A percentile compares a stretch with the other conserved stretches of the same genome.
phyloP scores from a whole-genome alignment of 1,140 invertebrate species.

The Aphelenchoides avenae region DNA sequence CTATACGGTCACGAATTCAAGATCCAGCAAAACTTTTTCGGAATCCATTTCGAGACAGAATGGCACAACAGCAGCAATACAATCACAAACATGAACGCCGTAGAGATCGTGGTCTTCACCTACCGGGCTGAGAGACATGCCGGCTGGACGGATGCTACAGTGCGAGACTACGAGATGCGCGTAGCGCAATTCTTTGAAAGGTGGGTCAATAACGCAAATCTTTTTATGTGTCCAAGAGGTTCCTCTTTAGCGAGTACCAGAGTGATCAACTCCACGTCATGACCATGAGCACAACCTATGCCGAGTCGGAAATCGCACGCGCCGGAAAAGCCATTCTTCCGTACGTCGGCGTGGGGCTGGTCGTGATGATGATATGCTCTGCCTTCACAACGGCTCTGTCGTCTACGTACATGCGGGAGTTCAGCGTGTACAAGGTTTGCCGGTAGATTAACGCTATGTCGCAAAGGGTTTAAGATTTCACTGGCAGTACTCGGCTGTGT shows the following conservation, averaged over 20 bases:
- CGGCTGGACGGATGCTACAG: slow-evolving; percentile 3
- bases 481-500: slow-evolving; percentile 30
- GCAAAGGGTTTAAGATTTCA: slow-evolving; percentile 5
- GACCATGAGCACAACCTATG: slow-evolving; percentile 15
- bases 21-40: slow-evolving; percentile 45
- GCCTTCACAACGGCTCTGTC: slow-evolving; percentile 21
- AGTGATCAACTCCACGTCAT: slow-evolving; percentile 15
- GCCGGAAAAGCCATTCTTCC: slow-evolving; percentile 28
- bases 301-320: slow-evolving; percentile 15
- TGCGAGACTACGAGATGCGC: slow-evolving; percentile 21
- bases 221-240: too few species aligned
- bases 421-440: slow-evolving; percentile 28
- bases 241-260: slow-evolving; percentile 16
- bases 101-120: slow-evolving; percentile 11
- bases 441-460: too few species aligned
- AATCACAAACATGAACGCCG: slow-evolving; percentile 8
- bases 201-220: too few species aligned
- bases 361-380: slow-evolving; percentile 31
- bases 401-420: slow-evolving; percentile 28
- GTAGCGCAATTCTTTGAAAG: slow-evolving; percentile 11
- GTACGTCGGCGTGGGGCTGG: slow-evolving; percentile 31
- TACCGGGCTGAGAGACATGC: slow-evolving; percentile 10
- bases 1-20: slow-evolving; percentile 36
- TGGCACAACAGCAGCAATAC: too few species aligned
- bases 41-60: slow-evolving; percentile 29